A percentile compares a stretch with the other conserved stretches of the same genome.
Evolutionary conservation across 2,113 vertebrate genomes (phyloP).

Genomic region (Cettia cetti): DNA sequence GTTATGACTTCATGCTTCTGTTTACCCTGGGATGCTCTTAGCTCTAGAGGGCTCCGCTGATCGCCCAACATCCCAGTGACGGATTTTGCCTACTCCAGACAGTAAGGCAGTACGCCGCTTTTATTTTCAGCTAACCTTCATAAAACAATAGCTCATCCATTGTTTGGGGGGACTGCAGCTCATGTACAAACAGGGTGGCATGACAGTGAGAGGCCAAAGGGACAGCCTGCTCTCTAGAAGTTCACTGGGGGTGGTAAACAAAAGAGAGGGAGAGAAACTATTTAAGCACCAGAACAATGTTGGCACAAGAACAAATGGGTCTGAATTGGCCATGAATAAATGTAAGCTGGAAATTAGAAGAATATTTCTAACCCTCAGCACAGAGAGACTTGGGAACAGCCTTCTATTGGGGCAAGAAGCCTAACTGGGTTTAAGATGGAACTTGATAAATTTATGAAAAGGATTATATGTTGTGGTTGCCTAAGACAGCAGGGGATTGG

Average conservation of each 20-base stretch:
- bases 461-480: conserved; percentile 53
- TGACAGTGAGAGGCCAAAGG: conserved; percentile 3
- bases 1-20: neutral
- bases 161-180: neutral
- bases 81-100: neutral
- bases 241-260: conserved; percentile 49
- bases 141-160: neutral
- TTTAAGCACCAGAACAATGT: conserved; percentile 65
- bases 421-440: conserved; percentile 38
- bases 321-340: conserved; percentile 46
- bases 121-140: neutral
- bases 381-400: conserved; percentile 49
- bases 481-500: conserved; percentile 57
- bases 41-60: neutral
- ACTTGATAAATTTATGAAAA: conserved; percentile 61
- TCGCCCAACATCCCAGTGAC: neutral
- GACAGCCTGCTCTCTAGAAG: conserved; percentile 47
- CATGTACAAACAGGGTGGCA: neutral
- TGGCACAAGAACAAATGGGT: conserved; percentile 64
- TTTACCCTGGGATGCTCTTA: neutral
- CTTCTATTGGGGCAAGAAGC: conserved; percentile 23
- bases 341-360: conserved; percentile 58
- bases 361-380: conserved; percentile 56
- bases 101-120: neutral
- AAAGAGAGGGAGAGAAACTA: conserved; percentile 31